Evolutionary conservation across 2,797 vertebrate genomes (phyloP).

Genomic region (Hipposideros larvatus): DNA sequence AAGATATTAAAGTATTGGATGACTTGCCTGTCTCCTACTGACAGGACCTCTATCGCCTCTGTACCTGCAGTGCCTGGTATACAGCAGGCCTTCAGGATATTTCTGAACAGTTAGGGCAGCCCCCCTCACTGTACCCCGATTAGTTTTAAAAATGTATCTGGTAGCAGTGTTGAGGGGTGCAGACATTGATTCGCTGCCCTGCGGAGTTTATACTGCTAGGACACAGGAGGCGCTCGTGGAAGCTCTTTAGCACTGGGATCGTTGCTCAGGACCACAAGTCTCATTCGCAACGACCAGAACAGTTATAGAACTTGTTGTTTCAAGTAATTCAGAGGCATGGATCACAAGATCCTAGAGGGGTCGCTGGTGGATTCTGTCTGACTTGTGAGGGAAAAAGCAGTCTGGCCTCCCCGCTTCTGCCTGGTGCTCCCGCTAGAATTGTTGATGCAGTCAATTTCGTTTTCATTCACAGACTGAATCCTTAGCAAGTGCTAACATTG

Average conservation of each 20-base stretch:
- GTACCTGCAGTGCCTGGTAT: not conserved
- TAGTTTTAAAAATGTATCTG: not conserved
- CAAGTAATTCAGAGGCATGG: not conserved
- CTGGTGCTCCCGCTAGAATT: not conserved
- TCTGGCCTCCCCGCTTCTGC: not conserved
- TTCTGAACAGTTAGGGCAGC: not conserved
- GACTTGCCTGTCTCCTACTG: not conserved
- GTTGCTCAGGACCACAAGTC: not conserved
- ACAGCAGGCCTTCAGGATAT: not conserved
- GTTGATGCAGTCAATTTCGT: not conserved
- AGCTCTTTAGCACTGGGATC: not conserved
- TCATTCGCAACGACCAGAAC: not conserved
- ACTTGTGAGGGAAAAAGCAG: not conserved
- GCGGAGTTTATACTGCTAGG: not conserved
- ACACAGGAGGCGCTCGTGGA: not conserved
- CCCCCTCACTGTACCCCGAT: rapidly evolving
- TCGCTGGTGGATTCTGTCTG: not conserved
- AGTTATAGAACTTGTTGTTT: not conserved
- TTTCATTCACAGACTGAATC: not conserved
- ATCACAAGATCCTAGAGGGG: not conserved
- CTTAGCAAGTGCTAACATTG: not conserved
- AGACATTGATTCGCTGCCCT: not conserved
- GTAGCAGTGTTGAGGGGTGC: not conserved
- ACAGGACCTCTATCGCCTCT: not conserved
- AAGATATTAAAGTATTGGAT: not conserved